phyloP scores from a whole-genome alignment of 2,797 vertebrate genomes.

The Centroberyx gerrardi region DNA sequence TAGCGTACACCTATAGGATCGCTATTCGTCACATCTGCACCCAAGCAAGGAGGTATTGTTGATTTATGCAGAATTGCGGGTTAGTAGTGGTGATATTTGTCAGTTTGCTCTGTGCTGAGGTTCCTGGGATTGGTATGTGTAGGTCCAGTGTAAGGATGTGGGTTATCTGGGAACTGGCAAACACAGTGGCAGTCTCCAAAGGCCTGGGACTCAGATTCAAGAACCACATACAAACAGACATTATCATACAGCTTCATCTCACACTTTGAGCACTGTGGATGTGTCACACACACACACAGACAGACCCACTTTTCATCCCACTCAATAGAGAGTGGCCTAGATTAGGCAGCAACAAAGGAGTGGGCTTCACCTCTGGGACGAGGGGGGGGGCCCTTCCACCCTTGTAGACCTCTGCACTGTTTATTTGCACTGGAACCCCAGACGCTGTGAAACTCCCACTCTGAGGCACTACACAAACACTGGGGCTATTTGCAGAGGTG shows the following conservation, averaged over 20 bases:
- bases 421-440: conserved; percentile 89
- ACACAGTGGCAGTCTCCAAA: conserved; percentile 68
- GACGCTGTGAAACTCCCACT: conserved; percentile 86
- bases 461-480: conserved; percentile 83
- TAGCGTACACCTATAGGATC: conserved; percentile 15
- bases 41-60: conserved; percentile 46
- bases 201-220: conserved; percentile 66
- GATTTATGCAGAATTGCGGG: conserved; percentile 58
- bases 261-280: conserved; percentile 54
- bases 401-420: conserved; percentile 84
- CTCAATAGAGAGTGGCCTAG: conserved; percentile 80
- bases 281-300: conserved; percentile 61
- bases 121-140: conserved; percentile 62
- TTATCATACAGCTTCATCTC: conserved; percentile 78
- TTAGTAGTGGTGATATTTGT: conserved; percentile 59
- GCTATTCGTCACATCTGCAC: conserved; percentile 39
- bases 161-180: conserved; percentile 76
- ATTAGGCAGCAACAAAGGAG: conserved; percentile 86
- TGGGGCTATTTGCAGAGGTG: conserved; percentile 86
- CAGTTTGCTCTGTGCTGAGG: conserved; percentile 55
- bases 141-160: conserved; percentile 73
- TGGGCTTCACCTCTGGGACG: conserved; percentile 80
- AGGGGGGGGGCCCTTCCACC: conserved; percentile 74
- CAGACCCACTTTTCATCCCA: conserved; percentile 78
- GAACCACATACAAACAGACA: conserved; percentile 70